Percentiles rank a stretch among this genome's conserved stretches.
phyloP scores from a whole-genome alignment of 1,140 invertebrate species.

The Pseudomyrmex flavicornis region DNA sequence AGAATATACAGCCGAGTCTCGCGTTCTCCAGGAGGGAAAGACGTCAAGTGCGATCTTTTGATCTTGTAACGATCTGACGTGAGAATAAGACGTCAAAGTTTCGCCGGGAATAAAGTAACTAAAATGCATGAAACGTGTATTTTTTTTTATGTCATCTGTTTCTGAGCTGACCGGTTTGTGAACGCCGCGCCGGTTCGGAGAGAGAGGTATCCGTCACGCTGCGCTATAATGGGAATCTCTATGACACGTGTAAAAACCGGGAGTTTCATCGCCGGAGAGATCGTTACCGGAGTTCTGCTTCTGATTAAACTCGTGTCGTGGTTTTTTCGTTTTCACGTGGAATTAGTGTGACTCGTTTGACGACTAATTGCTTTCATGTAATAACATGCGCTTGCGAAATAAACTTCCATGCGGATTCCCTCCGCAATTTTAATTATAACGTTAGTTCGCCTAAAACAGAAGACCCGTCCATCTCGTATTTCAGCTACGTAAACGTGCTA shows the following conservation, averaged over 20 bases:
- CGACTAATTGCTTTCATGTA: neutral
- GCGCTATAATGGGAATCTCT: conserved; percentile 37
- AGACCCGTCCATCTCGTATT: conserved; percentile 18
- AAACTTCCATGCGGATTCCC: neutral
- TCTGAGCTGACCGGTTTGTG: neutral
- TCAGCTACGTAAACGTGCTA: neutral
- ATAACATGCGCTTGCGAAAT: neutral
- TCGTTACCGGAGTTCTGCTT: neutral
- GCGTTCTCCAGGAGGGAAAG: neutral
- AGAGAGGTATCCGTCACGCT: conserved; percentile 8
- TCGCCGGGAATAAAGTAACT: conserved; percentile 25
- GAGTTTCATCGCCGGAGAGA: neutral
- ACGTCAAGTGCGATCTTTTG: conserved; percentile 49
- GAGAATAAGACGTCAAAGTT: conserved; percentile 35
- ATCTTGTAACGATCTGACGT: conserved; percentile 46
- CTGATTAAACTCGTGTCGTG: neutral
- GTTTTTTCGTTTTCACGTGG: neutral
- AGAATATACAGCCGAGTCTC: neutral
- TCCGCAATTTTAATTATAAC: neutral
- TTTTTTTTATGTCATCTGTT: conserved; percentile 14
- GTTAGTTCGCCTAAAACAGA: neutral
- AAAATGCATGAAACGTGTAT: conserved; percentile 44
- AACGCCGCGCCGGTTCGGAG: neutral
- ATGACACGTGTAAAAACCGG: neutral
- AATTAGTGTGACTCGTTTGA: neutral